Percentiles rank a stretch among this genome's conserved stretches.
Evolutionary conservation across 2,888 invertebrate species (phyloP).

Genomic region (Mimas tiliae): DNA sequence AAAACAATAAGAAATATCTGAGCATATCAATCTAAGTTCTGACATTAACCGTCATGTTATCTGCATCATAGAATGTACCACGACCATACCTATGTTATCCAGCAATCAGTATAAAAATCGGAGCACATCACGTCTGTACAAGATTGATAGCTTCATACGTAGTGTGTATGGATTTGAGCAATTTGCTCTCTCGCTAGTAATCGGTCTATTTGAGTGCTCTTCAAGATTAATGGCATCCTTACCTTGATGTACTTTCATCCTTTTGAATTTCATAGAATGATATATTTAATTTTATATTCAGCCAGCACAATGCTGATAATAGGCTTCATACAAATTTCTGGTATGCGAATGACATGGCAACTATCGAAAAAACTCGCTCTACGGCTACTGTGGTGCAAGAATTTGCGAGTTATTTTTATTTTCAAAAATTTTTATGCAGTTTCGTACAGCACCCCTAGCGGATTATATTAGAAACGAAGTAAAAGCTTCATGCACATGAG

Average conservation of each 20-base stretch:
- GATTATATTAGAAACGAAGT: too few species aligned
- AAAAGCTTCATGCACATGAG: too few species aligned
- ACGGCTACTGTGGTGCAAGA: too few species aligned
- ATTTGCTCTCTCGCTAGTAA: constrained; percentile 40
- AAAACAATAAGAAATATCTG: too few species aligned
- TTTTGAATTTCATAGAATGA: neutral
- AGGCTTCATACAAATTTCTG: neutral
- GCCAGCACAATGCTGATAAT: too few species aligned
- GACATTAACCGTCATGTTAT: neutral
- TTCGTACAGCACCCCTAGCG: too few species aligned
- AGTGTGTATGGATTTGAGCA: constrained; percentile 40
- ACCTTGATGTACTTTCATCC: constrained; percentile 9
- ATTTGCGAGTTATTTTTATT: too few species aligned
- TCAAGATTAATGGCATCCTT: constrained; percentile 27
- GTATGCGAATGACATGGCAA: too few species aligned
- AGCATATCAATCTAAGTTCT: neutral
- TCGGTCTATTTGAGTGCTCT: constrained; percentile 28
- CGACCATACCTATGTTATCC: neutral
- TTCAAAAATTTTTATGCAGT: too few species aligned
- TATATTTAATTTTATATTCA: neutral
- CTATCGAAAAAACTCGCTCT: too few species aligned
- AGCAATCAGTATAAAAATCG: constrained; percentile 20
- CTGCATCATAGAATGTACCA: neutral
- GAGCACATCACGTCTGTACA: constrained; percentile 21
- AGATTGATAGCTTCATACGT: constrained; percentile 28